Evolutionary conservation across 1,140 invertebrate species (phyloP).

Genomic region (Drosophila guanche): DNA sequence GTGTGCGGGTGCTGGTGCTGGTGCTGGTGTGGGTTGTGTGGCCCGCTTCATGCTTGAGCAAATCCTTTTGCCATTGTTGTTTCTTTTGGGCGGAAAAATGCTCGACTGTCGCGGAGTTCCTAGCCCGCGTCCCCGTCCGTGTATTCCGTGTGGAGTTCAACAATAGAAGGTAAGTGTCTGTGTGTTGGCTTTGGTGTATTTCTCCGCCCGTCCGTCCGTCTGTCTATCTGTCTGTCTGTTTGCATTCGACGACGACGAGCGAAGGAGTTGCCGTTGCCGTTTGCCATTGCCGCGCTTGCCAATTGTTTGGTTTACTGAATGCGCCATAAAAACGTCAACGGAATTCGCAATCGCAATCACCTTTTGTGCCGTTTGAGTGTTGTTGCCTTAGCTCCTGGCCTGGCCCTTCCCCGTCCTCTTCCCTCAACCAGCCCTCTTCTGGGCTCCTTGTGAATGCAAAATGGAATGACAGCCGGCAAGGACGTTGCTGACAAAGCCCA

Average conservation of each 20-base stretch:
- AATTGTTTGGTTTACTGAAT: slow-evolving; percentile 74
- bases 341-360: slow-evolving; percentile 81
- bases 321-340: slow-evolving; percentile 81
- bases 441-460: slow-evolving; percentile 64
- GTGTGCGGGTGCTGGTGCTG: slow-evolving; percentile 4
- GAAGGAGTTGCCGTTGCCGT: slow-evolving; percentile 55
- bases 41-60: slow-evolving; percentile 63
- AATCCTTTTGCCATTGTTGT: slow-evolving; percentile 54
- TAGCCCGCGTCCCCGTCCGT: not conserved
- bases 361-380: slow-evolving; percentile 75
- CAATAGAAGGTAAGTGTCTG: slow-evolving; percentile 48
- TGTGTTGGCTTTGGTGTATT: slow-evolving; percentile 9
- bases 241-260: slow-evolving; percentile 17
- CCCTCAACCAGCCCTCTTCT: not conserved
- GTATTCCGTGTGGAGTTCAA: slow-evolving; percentile 32
- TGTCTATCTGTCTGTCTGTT: slow-evolving; percentile 6
- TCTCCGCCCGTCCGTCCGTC: not conserved
- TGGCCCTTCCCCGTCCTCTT: not conserved
- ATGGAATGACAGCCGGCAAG: slow-evolving; percentile 77
- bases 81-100: slow-evolving; percentile 28
- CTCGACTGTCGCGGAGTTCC: slow-evolving; percentile 48
- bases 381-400: slow-evolving; percentile 21
- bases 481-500: slow-evolving; percentile 78
- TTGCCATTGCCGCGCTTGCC: slow-evolving; percentile 30
- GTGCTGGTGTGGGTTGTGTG: slow-evolving; percentile 27